Evolutionary conservation across 2,113 vertebrate species (phyloP).

Genomic region (Passerina amoena): DNA sequence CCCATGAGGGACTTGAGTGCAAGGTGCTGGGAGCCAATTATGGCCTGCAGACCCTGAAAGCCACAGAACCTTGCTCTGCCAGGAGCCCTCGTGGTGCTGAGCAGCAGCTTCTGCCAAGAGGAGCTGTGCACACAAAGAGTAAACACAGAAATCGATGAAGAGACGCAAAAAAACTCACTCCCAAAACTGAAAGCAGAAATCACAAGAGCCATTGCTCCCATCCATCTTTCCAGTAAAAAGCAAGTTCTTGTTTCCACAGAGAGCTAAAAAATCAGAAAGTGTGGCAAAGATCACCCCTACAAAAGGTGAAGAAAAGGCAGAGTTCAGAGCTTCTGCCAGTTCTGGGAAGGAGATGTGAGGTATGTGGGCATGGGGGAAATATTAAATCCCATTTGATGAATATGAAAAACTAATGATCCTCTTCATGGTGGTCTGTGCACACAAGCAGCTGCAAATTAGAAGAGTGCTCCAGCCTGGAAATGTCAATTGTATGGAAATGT

Average conservation of each 20-base stretch:
- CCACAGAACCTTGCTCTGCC: not conserved
- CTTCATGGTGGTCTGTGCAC: constrained; percentile 20
- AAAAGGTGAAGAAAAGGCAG: not conserved
- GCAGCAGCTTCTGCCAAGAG: not conserved
- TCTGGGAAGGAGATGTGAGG: not conserved
- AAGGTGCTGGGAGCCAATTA: not conserved
- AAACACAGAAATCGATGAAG: not conserved
- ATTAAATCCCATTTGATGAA: constrained; percentile 17
- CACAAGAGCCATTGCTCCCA: not conserved
- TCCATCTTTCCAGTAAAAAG: not conserved
- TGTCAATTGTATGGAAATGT: constrained; percentile 70
- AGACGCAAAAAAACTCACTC: not conserved
- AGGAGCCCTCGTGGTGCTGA: not conserved
- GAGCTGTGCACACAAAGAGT: not conserved
- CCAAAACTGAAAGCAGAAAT: not conserved
- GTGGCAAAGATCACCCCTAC: not conserved
- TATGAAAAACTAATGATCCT: constrained; percentile 55
- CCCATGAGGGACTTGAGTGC: not conserved
- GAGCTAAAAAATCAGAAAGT: not conserved
- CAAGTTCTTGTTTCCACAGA: not conserved
- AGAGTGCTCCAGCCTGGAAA: constrained; percentile 20
- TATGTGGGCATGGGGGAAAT: not conserved
- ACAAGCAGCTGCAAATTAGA: constrained; percentile 48
- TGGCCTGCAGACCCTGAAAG: not conserved
- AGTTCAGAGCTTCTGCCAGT: not conserved